Base-by-base conservation (phyloP, 1,140 invertebrate genomes). In the Liolophura sinensis region DNA sequence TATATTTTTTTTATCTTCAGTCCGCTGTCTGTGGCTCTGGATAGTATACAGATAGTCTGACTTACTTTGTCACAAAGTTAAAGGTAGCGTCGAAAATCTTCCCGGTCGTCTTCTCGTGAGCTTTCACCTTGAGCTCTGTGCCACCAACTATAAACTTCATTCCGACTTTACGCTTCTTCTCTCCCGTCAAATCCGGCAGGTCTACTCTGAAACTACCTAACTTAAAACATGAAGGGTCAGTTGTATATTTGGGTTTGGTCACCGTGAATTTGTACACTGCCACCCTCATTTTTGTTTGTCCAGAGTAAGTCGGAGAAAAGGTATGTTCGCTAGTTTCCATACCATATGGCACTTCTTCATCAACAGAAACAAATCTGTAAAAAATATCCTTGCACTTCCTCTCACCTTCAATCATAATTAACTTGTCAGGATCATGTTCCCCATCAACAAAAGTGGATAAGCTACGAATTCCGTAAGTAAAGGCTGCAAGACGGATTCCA, bases 61-160 rank as follows among this genome's bases (percentile, higher is more conserved):
- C 31, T 40, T 9, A 40, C 31, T 40, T 40, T 40, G 31, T 5
- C 3, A 40, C 31, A 40, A 71, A 71, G 60, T 75, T 65, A 69
- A 75, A 72, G 52, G 57, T 70, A 46, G 61, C 63, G n/a, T 25
- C 56, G 18, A 60, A 66, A 24, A 54, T 68, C 60, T 68, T 62
- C 9, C 49, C 31, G 0, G 64, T 69, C 14, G 50, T 52, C 18
- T 68, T 46, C 15, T 64, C 68, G 15, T 64, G 54, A 16, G 69
- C 72, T 54, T 71, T 52, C n/a, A 73, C 72, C 20, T 62, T 60
- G 0, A 73, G 60, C 62, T 73, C 72, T 1, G 72, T 73, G 50
- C 65, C 65, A 1, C 72, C 72, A 67, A 73, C 69, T 22, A 68
- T 74, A 65, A 72, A 62, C 4, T 58, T 64, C 4, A 68, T 64